A percentile compares a stretch with the other conserved stretches of the same genome.
Conservation (phyloP, 2,888 invertebrate species). For the Argyresthia albistria region DNA sequence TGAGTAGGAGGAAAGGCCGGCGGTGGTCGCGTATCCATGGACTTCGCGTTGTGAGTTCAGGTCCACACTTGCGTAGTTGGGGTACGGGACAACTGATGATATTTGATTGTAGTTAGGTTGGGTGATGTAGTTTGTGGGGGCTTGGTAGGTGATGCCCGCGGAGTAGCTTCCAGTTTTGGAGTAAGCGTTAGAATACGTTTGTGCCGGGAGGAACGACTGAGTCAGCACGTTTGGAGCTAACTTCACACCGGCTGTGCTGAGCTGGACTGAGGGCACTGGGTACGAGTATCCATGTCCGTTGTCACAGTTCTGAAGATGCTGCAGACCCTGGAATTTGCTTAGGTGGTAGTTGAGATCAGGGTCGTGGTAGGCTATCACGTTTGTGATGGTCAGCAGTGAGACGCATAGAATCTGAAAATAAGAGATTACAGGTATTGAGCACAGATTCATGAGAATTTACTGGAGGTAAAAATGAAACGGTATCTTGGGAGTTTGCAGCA, state of each 20-base stretch:
- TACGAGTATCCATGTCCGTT: constrained; percentile 65
- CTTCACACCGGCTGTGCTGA: constrained; percentile 48
- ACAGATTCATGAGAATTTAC: too few species aligned
- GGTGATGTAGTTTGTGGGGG: background rate
- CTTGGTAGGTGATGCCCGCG: constrained; percentile 21
- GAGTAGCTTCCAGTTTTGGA: background rate
- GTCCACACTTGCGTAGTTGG: background rate
- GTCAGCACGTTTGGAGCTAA: constrained; percentile 18
- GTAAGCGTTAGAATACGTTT: constrained; percentile 13
- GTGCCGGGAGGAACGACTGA: constrained; percentile 19
- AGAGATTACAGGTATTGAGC: background rate
- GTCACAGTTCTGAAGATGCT: constrained; percentile 12
- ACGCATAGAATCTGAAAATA: constrained; percentile 42
- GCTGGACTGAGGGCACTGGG: constrained; percentile 65
- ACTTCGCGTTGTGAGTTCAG: constrained; percentile 30
- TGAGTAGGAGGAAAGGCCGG: constrained; percentile 54
- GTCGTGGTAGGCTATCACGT: constrained; percentile 51
- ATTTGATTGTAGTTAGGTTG: background rate
- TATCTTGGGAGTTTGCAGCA: background rate
- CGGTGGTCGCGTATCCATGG: constrained; percentile 70
- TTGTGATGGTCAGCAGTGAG: constrained; percentile 27
- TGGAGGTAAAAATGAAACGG: too few species aligned
- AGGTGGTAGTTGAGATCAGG: constrained; percentile 62
- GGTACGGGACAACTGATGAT: background rate
- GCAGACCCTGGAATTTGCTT: constrained; percentile 44